Evolutionary conservation across 2,113 vertebrate species (phyloP), one percentile per base, ranked within the genome.

Genomic region (Burhinus oedicnemus): DNA sequence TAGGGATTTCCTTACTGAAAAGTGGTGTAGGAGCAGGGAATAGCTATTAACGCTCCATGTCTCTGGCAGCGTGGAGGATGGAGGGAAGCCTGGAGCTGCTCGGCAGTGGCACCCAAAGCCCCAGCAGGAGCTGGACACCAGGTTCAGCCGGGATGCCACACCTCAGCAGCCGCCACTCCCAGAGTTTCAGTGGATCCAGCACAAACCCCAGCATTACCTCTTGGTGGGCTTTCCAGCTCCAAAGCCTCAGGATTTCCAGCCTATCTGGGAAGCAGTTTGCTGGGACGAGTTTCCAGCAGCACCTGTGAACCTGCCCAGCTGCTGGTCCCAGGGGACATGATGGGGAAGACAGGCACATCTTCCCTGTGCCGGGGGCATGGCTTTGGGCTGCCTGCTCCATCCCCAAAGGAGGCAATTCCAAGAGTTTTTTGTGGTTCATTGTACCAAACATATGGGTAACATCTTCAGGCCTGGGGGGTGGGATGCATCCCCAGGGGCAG

Each of bases 311-410:
- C 21, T 85, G 22, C 20, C 36, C 68, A 32, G 62, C 20, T 3
- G 4, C 57, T 75, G 45, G 8, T 34, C 36, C 26, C 15, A 2
- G 5, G 10, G 26, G 21, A 54, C 8, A 2, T 29, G 6, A 44
- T 13, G 30, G 34, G 32, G 16, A 69, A 79, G 40, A 29, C 2
- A 6, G 47, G 32, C 3, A 83, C 34, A 88, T 40, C 52, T 72
- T 45, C 45, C 47, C 54, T 2, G 3, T 2, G 9, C 13, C 7
- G 5, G 42, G 8, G 19, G 10, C 25, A 45, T 0, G 1, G 8
- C 40, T 34, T 51, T 61, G 29, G 44, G 30, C 69, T 45, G 44
- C 49, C 64, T 60, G 44, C 30, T 38, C 8, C 15, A 9, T n/a
- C 26, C 22, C 32, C 19, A 23, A 30, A 71, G 10, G 9, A 82